Percentiles rank a stretch among this genome's conserved stretches.
Conservation (phyloP, 2,797 vertebrate genomes). For the Centropyge bicolor region DNA sequence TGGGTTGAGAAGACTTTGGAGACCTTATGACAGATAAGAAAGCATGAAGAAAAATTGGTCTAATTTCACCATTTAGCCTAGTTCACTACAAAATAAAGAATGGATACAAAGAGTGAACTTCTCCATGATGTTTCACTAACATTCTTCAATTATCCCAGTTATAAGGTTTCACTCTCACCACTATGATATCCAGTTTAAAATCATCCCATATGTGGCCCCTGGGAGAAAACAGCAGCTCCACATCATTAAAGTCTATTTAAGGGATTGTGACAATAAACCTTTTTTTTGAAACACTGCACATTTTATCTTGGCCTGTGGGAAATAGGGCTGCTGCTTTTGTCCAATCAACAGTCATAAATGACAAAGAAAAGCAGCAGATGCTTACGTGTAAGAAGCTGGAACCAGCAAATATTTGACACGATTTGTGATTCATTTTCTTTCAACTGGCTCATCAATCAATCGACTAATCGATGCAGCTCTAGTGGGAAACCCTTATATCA, state of each 20-base stretch:
- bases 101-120: background rate
- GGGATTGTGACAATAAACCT: constrained; percentile 40
- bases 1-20: background rate
- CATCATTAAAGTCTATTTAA: constrained; percentile 32
- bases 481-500: constrained; percentile 42
- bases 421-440: too few relatives aligned
- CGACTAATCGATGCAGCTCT: too few relatives aligned
- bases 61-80: background rate
- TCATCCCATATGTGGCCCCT: background rate
- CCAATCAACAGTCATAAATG: too few relatives aligned
- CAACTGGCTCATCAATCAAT: too few relatives aligned
- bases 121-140: background rate
- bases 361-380: too few relatives aligned
- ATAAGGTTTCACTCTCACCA: background rate
- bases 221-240: constrained; percentile 16
- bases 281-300: constrained; percentile 34
- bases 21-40: background rate
- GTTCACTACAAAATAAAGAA: background rate
- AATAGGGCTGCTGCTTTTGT: too few relatives aligned
- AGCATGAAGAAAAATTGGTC: background rate
- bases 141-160: background rate
- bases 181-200: background rate
- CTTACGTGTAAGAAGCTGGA: too few relatives aligned
- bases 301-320: constrained; percentile 41
- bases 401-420: too few relatives aligned